A percentile compares a stretch with the other conserved stretches of the same genome.
Conservation (phyloP, 30 jellyfish, hydroid and myxozoan species). For the Mastigias papua region DNA sequence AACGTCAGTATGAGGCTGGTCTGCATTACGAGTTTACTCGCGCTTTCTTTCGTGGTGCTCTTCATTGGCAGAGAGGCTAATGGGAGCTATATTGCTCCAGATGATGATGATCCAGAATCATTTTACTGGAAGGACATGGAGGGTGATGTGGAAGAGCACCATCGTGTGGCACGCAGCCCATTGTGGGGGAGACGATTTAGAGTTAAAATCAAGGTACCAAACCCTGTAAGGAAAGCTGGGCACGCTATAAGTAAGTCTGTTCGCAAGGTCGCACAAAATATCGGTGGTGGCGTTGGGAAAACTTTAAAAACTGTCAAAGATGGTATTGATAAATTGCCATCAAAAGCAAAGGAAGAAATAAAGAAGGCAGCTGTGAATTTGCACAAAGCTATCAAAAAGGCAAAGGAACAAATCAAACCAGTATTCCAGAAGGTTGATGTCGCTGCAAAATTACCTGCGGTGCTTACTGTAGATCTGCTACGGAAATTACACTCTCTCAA, state of each 20-base stretch:
- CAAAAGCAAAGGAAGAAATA: neutral
- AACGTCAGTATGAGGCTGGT: neutral
- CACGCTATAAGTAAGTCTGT: too few species aligned
- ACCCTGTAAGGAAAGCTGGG: neutral
- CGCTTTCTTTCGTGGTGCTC: neutral
- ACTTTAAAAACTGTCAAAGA: neutral
- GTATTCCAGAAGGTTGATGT: neutral
- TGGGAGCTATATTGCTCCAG: neutral
- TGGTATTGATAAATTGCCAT: neutral
- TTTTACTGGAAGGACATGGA: too few species aligned
- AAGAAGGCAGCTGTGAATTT: neutral
- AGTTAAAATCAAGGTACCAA: neutral
- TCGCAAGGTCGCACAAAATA: too few species aligned
- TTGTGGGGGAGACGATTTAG: neutral
- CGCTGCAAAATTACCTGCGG: neutral
- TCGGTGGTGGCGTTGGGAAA: too few species aligned
- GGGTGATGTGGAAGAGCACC: neutral
- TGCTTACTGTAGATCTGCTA: neutral
- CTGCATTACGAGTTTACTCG: neutral
- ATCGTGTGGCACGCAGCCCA: neutral
- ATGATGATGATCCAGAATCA: too few species aligned
- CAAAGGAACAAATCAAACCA: neutral
- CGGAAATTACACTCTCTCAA: neutral
- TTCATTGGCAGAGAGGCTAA: neutral
- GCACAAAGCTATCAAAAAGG: too few species aligned